phyloP scores from a whole-genome alignment of 2,888 invertebrate genomes.

The Brachypalpus laphriformis region DNA sequence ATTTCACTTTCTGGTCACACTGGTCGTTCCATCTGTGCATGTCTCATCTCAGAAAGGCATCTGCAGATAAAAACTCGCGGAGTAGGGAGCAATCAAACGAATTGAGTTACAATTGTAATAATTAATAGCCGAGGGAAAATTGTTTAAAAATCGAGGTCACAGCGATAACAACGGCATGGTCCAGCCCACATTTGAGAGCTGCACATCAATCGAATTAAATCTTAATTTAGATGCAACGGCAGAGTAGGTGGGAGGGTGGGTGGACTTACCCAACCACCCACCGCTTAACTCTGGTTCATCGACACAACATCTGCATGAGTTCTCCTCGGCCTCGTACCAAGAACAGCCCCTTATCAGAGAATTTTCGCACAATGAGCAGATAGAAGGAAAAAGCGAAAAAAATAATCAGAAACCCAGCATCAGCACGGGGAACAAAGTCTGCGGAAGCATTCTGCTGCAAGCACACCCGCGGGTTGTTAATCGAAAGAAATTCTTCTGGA shows the following conservation, averaged over 20 bases:
- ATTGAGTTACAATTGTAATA: conserved; percentile 61
- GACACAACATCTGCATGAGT: conserved; percentile 52
- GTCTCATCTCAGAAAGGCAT: too few relatives aligned
- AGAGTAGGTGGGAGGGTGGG: conserved; percentile 1
- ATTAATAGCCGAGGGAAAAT: conserved; percentile 43
- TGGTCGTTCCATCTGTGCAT: too few relatives aligned
- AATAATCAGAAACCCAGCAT: conserved; percentile 34
- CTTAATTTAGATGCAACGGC: conserved; percentile 55
- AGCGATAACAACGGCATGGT: too few relatives aligned
- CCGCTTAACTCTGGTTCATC: conserved; percentile 53
- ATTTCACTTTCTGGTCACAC: too few relatives aligned
- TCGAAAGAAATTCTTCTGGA: conserved; percentile 16
- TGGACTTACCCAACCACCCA: not conserved
- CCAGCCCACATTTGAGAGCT: conserved; percentile 29
- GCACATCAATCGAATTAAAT: conserved; percentile 55
- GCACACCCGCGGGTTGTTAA: conserved; percentile 37
- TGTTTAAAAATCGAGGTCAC: conserved; percentile 46
- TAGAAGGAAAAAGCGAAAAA: not conserved
- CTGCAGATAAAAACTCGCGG: too few relatives aligned
- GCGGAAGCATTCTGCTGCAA: conserved; percentile 4
- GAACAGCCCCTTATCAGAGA: conserved; percentile 53
- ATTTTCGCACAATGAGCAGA: conserved; percentile 19
- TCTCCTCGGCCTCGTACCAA: not conserved
- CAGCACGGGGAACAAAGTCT: conserved; percentile 28
- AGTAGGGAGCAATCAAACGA: conserved; percentile 21